phyloP scores from a whole-genome alignment of 1,140 invertebrate species.

The Drusus annulatus region DNA sequence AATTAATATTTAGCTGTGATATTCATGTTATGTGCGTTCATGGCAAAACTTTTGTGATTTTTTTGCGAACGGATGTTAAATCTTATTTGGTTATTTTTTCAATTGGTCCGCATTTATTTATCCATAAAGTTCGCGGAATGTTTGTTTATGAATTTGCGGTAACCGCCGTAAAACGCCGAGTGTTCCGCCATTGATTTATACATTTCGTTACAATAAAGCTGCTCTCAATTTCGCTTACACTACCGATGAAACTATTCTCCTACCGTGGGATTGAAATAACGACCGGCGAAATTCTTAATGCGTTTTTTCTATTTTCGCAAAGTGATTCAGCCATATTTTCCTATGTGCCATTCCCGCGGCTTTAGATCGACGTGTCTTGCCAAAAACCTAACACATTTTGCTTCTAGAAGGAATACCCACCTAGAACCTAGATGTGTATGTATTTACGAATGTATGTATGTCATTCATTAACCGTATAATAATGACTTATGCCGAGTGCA shows the following conservation, averaged over 20 bases:
- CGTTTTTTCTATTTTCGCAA: slow-evolving; percentile 28
- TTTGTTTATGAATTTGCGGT: no score
- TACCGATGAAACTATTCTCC: slow-evolving; percentile 9
- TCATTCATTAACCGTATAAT: background rate
- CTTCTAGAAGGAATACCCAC: slow-evolving; percentile 21
- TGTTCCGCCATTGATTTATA: no score
- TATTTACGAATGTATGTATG: background rate
- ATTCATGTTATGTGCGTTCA: no score
- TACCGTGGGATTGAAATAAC: slow-evolving; percentile 30
- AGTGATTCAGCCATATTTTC: slow-evolving; percentile 37
- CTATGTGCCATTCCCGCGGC: background rate
- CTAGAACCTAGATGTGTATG: no score
- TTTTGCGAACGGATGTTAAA: no score
- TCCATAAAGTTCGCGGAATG: no score
- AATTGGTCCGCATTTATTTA: no score
- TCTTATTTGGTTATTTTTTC: no score
- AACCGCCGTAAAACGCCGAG: no score
- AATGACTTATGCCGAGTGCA: background rate
- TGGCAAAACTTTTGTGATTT: no score
- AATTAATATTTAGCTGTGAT: no score
- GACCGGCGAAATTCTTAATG: slow-evolving; percentile 22
- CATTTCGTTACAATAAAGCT: no score
- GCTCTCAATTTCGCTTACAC: background rate
- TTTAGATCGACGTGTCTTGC: slow-evolving; percentile 22
- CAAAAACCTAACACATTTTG: slow-evolving; percentile 14